Percentiles rank a stretch among this genome's conserved stretches.
These are phyloP conservation scores for Patella pellucida DNA, from an alignment of 2,888 invertebrate genomes.

Conservation along the genomic window DNA sequence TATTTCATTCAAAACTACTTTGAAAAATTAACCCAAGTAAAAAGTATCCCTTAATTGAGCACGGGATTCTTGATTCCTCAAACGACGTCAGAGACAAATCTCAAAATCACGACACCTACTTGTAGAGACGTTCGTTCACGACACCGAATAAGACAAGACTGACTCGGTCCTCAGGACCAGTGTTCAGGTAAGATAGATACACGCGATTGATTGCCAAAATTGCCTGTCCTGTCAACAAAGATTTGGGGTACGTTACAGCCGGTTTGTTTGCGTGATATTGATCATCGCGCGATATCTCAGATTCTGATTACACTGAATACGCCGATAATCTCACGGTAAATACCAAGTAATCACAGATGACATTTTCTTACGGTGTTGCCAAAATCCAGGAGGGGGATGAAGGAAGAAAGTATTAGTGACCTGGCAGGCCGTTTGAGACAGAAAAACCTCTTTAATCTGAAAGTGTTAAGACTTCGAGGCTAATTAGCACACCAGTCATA, in stretches of 20 bases:
- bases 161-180: not conserved
- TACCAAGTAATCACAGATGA: not conserved
- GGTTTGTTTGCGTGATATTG: not conserved
- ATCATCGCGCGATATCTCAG: not conserved
- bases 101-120: too few relatives aligned
- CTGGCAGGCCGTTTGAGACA: too few relatives aligned
- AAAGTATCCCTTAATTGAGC: too few relatives aligned
- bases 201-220: constrained; percentile 12
- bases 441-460: too few relatives aligned
- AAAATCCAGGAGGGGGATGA: not conserved
- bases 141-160: not conserved
- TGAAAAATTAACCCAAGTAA: too few relatives aligned
- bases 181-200: not conserved
- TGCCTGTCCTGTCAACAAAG: constrained; percentile 2
- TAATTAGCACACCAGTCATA: too few relatives aligned
- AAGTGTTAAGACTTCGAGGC: too few relatives aligned
- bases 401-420: too few relatives aligned
- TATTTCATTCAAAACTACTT: too few relatives aligned
- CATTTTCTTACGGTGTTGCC: not conserved
- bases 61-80: too few relatives aligned
- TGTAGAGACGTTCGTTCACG: not conserved
- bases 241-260: constrained; percentile 3
- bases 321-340: not conserved
- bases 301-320: constrained; percentile 6
- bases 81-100: too few relatives aligned